Evolutionary conservation across 2,888 invertebrate genomes (phyloP).

Genomic region (Agrotis puta): DNA sequence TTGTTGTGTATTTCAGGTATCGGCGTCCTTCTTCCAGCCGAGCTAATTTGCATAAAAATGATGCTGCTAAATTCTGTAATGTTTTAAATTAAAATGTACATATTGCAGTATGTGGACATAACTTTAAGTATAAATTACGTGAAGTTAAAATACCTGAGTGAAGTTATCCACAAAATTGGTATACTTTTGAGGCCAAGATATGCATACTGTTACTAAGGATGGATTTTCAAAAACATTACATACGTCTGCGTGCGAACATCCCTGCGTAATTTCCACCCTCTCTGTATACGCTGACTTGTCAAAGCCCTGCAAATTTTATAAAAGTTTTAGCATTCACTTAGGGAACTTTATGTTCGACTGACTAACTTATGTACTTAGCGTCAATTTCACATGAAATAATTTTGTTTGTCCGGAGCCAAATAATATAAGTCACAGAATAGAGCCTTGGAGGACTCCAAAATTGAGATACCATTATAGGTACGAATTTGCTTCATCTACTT

Average conservation of each 20-base stretch:
- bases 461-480: not conserved
- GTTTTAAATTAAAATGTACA: not conserved
- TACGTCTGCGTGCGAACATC: slow-evolving; percentile 81
- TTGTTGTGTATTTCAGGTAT: slow-evolving; percentile 83
- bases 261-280: slow-evolving; percentile 81
- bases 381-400: not conserved
- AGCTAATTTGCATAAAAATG: slow-evolving; percentile 77
- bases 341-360: not conserved
- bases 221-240: slow-evolving; percentile 84
- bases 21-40: slow-evolving; percentile 83
- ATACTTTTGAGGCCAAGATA: slow-evolving; percentile 81
- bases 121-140: not conserved
- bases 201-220: slow-evolving; percentile 77
- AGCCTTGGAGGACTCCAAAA: slow-evolving; percentile 18
- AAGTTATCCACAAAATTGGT: slow-evolving; percentile 71
- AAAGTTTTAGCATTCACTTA: not conserved
- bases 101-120: not conserved
- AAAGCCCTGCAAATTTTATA: slow-evolving; percentile 74
- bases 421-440: slow-evolving; percentile 4
- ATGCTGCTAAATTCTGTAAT: slow-evolving; percentile 79
- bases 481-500: too few species aligned
- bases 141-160: slow-evolving; percentile 72
- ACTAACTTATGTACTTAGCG: not conserved
- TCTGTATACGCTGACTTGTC: slow-evolving; percentile 73
- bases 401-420: not conserved